Evolutionary conservation across 92 coral and sea anemone species (phyloP).

Genomic region (Palythoa heliodiscus): DNA sequence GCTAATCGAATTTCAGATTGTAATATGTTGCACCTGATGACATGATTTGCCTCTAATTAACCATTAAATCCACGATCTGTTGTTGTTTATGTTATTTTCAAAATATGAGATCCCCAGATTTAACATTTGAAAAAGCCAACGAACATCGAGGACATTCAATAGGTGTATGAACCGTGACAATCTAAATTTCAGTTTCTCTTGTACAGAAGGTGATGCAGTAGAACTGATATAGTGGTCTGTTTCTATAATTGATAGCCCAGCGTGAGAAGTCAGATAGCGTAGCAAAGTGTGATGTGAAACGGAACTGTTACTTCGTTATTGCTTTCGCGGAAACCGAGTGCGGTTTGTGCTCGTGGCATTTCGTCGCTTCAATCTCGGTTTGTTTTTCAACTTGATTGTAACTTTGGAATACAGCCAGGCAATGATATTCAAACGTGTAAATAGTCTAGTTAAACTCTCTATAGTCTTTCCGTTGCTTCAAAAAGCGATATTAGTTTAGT

Average conservation of each 20-base stretch:
- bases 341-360: neutral
- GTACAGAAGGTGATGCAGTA: neutral
- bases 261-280: neutral
- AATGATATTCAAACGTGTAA: neutral
- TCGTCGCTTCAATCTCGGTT: neutral
- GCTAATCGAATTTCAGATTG: slow-evolving; percentile 79
- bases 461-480: neutral
- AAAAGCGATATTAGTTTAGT: neutral
- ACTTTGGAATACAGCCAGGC: neutral
- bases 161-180: neutral
- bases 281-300: neutral
- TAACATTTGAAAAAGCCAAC: slow-evolving; percentile 41
- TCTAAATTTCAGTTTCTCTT: neutral
- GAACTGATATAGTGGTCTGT: neutral
- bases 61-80: slow-evolving; percentile 63
- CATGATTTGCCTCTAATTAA: slow-evolving; percentile 84
- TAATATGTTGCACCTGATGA: slow-evolving; percentile 68
- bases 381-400: neutral
- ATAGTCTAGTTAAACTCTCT: neutral
- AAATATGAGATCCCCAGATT: slow-evolving; percentile 34
- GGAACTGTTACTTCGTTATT: slow-evolving; percentile 10
- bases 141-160: neutral
- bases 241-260: neutral
- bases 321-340: neutral
- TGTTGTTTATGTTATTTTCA: slow-evolving; percentile 58